Conservation (phyloP, 2,113 vertebrate species). For the Amblyopsis rosae region DNA sequence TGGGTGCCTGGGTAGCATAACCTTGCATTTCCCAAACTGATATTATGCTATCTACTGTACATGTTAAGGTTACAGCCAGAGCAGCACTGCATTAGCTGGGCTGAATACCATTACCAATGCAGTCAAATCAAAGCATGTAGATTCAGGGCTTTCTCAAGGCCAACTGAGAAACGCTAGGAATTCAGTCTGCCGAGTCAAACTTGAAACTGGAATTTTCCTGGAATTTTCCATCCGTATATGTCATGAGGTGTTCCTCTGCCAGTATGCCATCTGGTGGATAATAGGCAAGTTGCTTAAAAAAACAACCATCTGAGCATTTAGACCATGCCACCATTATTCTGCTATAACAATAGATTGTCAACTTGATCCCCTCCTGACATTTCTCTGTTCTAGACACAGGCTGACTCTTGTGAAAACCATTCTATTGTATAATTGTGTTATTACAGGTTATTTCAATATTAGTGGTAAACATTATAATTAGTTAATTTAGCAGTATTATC, state of each 20-base stretch:
- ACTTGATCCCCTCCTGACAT: too few relatives aligned
- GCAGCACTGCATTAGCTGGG: conserved; percentile 38
- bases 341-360: neutral
- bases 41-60: conserved; percentile 26
- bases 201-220: conserved; percentile 62
- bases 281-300: conserved; percentile 29
- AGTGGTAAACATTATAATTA: too few relatives aligned
- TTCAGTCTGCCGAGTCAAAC: conserved; percentile 54
- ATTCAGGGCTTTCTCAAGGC: conserved; percentile 52
- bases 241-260: conserved; percentile 27
- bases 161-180: conserved; percentile 53
- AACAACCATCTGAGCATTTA: neutral
- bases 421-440: too few relatives aligned
- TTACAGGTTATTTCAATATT: too few relatives aligned
- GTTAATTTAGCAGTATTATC: too few relatives aligned
- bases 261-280: conserved; percentile 73
- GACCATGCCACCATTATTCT: neutral
- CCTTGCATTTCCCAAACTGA: conserved; percentile 45
- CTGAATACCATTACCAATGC: conserved; percentile 57
- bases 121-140: conserved; percentile 63
- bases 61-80: conserved; percentile 43
- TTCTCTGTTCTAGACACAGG: too few relatives aligned
- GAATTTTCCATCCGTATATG: conserved; percentile 59
- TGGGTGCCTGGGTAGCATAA: conserved; percentile 23
- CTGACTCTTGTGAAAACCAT: too few relatives aligned